phyloP scores from a whole-genome alignment of 2,797 vertebrate species.

The Sebastes alutus region DNA sequence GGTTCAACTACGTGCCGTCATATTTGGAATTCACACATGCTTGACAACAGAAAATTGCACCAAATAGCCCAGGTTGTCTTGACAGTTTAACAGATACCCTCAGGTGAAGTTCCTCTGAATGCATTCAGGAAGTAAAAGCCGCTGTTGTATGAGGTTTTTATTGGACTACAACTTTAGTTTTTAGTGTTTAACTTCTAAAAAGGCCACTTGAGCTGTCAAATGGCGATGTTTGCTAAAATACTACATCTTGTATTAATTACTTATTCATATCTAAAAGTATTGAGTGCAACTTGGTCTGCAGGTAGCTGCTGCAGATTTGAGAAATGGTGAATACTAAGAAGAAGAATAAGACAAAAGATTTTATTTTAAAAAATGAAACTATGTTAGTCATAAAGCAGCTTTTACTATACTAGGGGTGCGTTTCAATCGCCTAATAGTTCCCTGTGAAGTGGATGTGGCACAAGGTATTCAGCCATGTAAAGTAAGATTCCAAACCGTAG shows the following conservation, averaged over 20 bases:
- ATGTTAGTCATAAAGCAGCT: neutral
- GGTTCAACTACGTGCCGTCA: neutral
- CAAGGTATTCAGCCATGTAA: neutral
- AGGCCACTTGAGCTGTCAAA: neutral
- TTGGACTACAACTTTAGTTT: neutral
- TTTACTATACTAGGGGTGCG: neutral
- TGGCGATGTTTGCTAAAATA: neutral
- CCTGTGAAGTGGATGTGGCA: too few species aligned
- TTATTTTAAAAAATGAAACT: neutral
- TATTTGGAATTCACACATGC: neutral
- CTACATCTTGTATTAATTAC: neutral
- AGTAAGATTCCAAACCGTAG: neutral
- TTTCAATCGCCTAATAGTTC: too few species aligned
- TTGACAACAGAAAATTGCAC: neutral
- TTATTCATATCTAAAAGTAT: neutral
- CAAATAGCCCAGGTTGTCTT: neutral
- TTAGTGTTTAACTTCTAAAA: neutral
- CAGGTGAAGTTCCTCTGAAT: conserved; percentile 4
- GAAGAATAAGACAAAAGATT: neutral
- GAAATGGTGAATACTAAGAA: neutral
- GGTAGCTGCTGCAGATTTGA: neutral
- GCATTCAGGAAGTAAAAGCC: neutral
- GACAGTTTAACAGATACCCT: conserved; percentile 26
- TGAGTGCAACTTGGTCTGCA: neutral
- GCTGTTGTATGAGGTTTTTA: neutral